phyloP scores from a whole-genome alignment of 2,888 invertebrate species.

The Diloba caeruleocephala region DNA sequence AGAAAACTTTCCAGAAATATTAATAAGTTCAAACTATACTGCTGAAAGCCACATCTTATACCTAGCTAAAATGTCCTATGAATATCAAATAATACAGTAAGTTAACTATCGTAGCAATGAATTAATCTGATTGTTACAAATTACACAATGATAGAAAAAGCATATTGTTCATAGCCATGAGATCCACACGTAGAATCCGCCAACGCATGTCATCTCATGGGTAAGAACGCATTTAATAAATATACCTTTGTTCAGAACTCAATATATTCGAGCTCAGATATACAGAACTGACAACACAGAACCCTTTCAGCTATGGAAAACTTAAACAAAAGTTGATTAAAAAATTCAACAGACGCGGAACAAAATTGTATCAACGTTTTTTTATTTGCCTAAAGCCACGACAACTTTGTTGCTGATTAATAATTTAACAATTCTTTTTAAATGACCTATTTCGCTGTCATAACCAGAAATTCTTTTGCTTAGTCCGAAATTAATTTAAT shows the following conservation, averaged over 20 bases:
- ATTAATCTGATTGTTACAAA: constrained; percentile 38
- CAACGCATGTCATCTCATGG: constrained; percentile 29
- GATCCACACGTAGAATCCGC: constrained; percentile 36
- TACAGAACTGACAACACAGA: constrained; percentile 7
- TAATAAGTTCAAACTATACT: too few relatives aligned
- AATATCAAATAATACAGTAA: too few relatives aligned
- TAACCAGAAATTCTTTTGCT: constrained; percentile 1
- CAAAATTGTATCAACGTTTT: background rate
- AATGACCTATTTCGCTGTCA: background rate
- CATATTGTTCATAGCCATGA: constrained; percentile 38
- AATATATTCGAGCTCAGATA: constrained; percentile 10
- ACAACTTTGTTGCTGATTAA: constrained; percentile 2
- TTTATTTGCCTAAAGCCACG: background rate
- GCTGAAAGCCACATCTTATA: too few relatives aligned
- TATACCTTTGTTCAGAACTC: constrained; percentile 30
- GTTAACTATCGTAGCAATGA: too few relatives aligned
- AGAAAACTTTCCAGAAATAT: too few relatives aligned
- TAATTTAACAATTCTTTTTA: constrained; percentile 9
- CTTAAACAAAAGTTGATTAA: background rate
- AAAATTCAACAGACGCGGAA: background rate
- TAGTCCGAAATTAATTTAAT: constrained; percentile 3
- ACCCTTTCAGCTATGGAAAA: background rate
- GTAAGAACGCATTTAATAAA: constrained; percentile 24
- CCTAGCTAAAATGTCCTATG: too few relatives aligned
- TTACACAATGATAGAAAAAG: constrained; percentile 20